Base-by-base conservation (phyloP, 2,113 vertebrate species). In the Serilophus lunatus region DNA sequence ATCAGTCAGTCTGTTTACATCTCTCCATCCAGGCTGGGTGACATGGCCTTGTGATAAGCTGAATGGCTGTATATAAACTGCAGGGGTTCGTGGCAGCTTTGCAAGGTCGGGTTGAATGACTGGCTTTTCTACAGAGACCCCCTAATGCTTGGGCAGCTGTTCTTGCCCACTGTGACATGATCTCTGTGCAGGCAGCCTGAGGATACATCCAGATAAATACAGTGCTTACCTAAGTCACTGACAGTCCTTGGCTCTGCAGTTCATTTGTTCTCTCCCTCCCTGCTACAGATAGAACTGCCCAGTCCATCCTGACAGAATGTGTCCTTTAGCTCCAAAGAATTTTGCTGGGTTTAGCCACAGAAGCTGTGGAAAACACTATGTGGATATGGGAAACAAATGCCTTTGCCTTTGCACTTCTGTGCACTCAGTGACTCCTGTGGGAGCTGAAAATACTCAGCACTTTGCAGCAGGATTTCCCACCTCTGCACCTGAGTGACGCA, bases 401-500 rank as follows among this genome's bases (percentile, higher is more conserved):
- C 29, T 40, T 80, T 38, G 56, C 31, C 74, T 60, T 0, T 2
- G 38, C 44, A 42, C 31, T 80, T 88, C 45, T 42, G 53, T 69
- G n/a, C 13, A n/a, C 51, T 47, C 9, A 4, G 29, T 38, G 78
- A 53, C 65, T 89, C 69, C 40, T 2, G 8, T 42, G 44, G 69
- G 65, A 95, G 81, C 26, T 64, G 65, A 51, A 82, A 71, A 49
- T 0, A 5, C 74, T 92, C 53, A 65, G 61, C 3, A 3, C 44
- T 81, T 91, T 71, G 83, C 77, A 45, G 74, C 47, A 76, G 86
- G 84, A 49, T 96, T 93, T 92, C 74, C 81, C 85, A 1, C n/a
- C 69, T 87, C 57, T 0, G 1, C 53, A 74, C 57, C 40, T 0
- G 3, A 80, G n/a, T 36, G 60, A 64, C 35, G 77, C 12, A 23